phyloP scores from a whole-genome alignment of 1,140 invertebrate species.

The Galendromus occidentalis region DNA sequence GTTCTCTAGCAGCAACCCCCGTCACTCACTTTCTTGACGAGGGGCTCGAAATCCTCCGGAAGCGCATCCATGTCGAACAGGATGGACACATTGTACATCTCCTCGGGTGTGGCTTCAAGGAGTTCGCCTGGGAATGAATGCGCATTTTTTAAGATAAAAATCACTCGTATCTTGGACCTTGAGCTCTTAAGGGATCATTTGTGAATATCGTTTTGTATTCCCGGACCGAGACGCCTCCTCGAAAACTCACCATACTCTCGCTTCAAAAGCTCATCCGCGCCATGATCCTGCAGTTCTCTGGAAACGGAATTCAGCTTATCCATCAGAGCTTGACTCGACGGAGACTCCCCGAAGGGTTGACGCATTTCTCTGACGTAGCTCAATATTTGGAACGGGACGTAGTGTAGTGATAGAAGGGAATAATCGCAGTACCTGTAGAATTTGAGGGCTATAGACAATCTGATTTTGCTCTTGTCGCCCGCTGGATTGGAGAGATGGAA shows the following conservation, averaged over 20 bases:
- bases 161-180: too few relatives aligned
- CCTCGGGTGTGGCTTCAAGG: not conserved
- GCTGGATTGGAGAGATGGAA: slow-evolving; percentile 95
- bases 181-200: too few relatives aligned
- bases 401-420: too few relatives aligned
- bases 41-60: slow-evolving; percentile 62
- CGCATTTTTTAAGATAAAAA: too few relatives aligned
- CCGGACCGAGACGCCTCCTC: too few relatives aligned
- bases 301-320: too few relatives aligned
- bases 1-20: too few relatives aligned
- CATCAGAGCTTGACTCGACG: too few relatives aligned
- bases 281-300: slow-evolving; percentile 90
- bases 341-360: too few relatives aligned
- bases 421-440: slow-evolving; percentile 62
- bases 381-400: too few relatives aligned
- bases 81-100: slow-evolving; percentile 69
- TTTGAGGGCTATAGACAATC: slow-evolving; percentile 94
- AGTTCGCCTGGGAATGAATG: slow-evolving; percentile 11
- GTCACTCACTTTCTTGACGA: slow-evolving; percentile 48
- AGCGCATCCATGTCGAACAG: slow-evolving; percentile 81
- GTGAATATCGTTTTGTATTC: too few relatives aligned
- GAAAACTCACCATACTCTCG: slow-evolving; percentile 11
- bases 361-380: too few relatives aligned
- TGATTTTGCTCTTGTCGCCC: slow-evolving; percentile 73
- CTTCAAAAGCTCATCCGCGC: slow-evolving; percentile 53